Percentiles rank a stretch among this genome's conserved stretches.
These are phyloP conservation scores for Ischnura elegans DNA, from an alignment of 2,888 invertebrate genomes.

Conservation along the genomic window DNA sequence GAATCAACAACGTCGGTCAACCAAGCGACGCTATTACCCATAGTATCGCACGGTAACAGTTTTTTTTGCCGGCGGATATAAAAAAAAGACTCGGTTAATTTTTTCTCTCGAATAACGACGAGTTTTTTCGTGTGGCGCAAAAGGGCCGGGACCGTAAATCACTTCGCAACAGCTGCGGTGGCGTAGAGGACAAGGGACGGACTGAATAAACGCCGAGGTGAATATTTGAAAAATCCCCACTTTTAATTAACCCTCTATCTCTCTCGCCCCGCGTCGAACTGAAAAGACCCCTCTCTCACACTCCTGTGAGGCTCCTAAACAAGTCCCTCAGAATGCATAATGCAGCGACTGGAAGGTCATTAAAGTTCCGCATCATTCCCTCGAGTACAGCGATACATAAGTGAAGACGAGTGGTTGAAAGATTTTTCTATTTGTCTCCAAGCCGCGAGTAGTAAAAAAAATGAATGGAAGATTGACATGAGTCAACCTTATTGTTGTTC, in stretches of 20 bases:
- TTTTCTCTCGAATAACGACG: too few relatives aligned
- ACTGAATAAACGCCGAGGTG: neutral
- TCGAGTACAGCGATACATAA: neutral
- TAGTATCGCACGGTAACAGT: neutral
- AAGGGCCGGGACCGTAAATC: neutral
- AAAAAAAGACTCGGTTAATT: neutral
- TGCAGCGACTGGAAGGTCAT: slow-evolving; percentile 23
- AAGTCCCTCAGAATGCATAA: slow-evolving; percentile 15
- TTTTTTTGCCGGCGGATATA: neutral
- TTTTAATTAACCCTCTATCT: slow-evolving; percentile 33
- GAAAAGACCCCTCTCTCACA: neutral
- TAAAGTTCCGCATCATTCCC: neutral
- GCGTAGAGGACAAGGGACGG: neutral
- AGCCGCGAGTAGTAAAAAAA: too few relatives aligned
- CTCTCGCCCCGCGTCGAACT: neutral
- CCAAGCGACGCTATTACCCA: neutral
- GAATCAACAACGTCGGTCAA: neutral
- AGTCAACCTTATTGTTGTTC: neutral
- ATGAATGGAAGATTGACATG: neutral
- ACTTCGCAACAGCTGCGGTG: neutral
- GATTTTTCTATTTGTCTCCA: neutral
- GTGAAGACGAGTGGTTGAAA: neutral
- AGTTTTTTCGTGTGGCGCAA: neutral
- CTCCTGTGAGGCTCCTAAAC: neutral
- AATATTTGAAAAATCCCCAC: slow-evolving; percentile 31